A percentile compares a stretch with the other conserved stretches of the same genome.
Evolutionary conservation across 2,113 vertebrate genomes (phyloP).

Genomic region (Hepsetus odoe): DNA sequence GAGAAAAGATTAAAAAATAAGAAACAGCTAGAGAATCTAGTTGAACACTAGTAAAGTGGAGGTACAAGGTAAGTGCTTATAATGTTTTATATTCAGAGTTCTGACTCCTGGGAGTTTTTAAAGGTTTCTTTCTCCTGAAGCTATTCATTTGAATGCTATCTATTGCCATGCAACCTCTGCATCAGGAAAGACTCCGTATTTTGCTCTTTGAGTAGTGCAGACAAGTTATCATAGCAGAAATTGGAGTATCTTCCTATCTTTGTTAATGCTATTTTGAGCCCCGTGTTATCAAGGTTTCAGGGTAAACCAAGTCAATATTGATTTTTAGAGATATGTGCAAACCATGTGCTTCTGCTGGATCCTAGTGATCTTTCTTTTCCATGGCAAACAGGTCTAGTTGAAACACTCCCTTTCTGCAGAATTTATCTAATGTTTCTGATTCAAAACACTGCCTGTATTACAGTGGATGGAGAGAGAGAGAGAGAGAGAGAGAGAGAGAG

Average conservation of each 20-base stretch:
- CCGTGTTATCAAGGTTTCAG: neutral
- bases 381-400: too few relatives aligned
- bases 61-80: too few relatives aligned
- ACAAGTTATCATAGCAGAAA: neutral
- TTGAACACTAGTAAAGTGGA: too few relatives aligned
- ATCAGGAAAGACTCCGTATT: too few relatives aligned
- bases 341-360: neutral
- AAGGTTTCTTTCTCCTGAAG: neutral
- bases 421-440: neutral
- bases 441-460: conserved; percentile 12
- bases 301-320: neutral
- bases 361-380: neutral
- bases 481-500: neutral
- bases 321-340: conserved; percentile 9
- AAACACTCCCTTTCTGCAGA: neutral
- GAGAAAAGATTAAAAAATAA: too few relatives aligned
- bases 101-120: neutral
- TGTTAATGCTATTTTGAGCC: neutral
- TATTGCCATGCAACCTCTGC: neutral
- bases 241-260: neutral
- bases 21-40: neutral
- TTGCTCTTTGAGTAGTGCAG: too few relatives aligned
- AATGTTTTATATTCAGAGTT: neutral
- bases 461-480: neutral
- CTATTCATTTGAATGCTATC: neutral